Conservation (phyloP, 2,888 invertebrate genomes). For the Aphodius sticticus region DNA sequence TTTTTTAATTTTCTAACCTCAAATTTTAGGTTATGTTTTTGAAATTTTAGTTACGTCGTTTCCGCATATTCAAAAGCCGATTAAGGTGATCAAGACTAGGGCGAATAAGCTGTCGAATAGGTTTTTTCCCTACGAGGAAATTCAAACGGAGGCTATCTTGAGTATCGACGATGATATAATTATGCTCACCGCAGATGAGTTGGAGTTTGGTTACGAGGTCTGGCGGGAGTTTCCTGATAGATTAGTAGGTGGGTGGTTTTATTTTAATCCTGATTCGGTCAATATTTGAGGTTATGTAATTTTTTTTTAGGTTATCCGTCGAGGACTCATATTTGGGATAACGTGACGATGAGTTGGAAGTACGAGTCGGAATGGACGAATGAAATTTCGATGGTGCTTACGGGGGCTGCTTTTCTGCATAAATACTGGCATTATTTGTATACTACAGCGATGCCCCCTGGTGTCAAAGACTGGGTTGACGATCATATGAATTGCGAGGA, state of each 20-base stretch:
- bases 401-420: slow-evolving; percentile 96
- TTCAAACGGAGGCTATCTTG: slow-evolving; percentile 94
- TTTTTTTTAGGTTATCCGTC: slow-evolving; percentile 82
- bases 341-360: slow-evolving; percentile 83
- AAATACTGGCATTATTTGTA: slow-evolving; percentile 97
- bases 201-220: slow-evolving; percentile 94
- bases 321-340: slow-evolving; percentile 93
- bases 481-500: slow-evolving; percentile 98
- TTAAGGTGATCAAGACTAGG: slow-evolving; percentile 89
- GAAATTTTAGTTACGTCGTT: slow-evolving; percentile 77
- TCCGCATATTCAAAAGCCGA: slow-evolving; percentile 87
- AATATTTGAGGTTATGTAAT: not conserved
- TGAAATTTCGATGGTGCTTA: slow-evolving; percentile 94
- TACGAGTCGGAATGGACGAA: slow-evolving; percentile 99
- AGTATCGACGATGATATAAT: slow-evolving; percentile 96
- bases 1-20: slow-evolving; percentile 42
- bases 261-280: not conserved
- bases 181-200: slow-evolving; percentile 94
- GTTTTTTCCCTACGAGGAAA: slow-evolving; percentile 95
- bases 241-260: slow-evolving; percentile 68
- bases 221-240: slow-evolving; percentile 97
- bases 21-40: not conserved
- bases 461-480: slow-evolving; percentile 90
- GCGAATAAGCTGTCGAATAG: slow-evolving; percentile 95
- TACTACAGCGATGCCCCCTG: slow-evolving; percentile 85